These are phyloP conservation scores for Talpa occidentalis DNA, from an alignment of 2,113 vertebrate species.

Conservation along the genomic window DNA sequence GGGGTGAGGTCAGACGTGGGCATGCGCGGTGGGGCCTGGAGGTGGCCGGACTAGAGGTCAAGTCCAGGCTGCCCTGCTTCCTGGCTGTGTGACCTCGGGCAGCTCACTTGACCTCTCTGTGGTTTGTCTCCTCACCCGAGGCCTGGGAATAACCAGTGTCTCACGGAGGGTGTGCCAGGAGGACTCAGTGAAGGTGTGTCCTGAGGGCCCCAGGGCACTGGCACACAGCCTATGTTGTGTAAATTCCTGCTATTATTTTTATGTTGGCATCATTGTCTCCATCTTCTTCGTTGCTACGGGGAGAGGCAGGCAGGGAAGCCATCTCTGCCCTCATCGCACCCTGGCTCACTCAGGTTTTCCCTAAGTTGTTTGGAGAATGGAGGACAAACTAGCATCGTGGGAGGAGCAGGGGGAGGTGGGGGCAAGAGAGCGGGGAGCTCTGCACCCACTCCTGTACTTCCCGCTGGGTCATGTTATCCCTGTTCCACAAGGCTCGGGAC, in stretches of 20 bases:
- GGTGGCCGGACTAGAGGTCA: neutral
- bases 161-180: rapidly evolving
- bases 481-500: neutral
- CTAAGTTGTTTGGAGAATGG: neutral
- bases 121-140: neutral
- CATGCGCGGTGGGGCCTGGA: rapidly evolving
- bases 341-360: neutral
- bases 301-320: neutral
- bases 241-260: neutral
- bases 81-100: neutral
- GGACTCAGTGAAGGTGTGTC: rapidly evolving
- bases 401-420: neutral
- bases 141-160: rapidly evolving
- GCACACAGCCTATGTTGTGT: rapidly evolving
- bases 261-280: rapidly evolving
- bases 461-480: neutral
- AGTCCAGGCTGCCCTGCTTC: rapidly evolving
- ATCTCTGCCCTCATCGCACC: rapidly evolving
- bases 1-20: neutral
- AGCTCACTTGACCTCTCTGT: neutral
- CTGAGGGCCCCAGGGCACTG: rapidly evolving
- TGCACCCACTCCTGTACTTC: neutral
- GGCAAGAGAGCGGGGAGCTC: neutral
- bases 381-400: neutral
- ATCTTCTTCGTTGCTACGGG: rapidly evolving